Evolutionary conservation across 2,113 vertebrate species (phyloP).

Genomic region (Cheirogaleus medius): DNA sequence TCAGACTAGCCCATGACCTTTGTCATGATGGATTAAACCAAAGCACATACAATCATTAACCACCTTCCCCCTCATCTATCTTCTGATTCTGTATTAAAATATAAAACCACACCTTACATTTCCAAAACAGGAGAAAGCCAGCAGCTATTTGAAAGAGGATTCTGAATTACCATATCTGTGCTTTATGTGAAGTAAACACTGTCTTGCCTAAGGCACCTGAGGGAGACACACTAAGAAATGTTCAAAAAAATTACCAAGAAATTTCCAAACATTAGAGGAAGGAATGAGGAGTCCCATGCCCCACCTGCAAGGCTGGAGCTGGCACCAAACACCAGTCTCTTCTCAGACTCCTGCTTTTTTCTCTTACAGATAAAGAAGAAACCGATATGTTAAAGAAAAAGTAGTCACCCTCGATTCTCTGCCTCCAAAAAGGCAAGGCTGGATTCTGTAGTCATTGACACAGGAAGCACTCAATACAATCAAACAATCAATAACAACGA

Average conservation of each 20-base stretch:
- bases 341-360: background rate
- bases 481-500: background rate
- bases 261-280: constrained; percentile 55
- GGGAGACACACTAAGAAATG: constrained; percentile 57
- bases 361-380: constrained; percentile 25
- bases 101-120: background rate
- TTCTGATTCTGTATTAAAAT: background rate
- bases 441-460: background rate
- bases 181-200: constrained; percentile 72
- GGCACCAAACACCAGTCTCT: background rate
- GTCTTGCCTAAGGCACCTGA: constrained; percentile 59
- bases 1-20: background rate
- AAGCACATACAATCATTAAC: background rate
- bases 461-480: constrained; percentile 10
- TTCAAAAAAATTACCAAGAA: constrained; percentile 68
- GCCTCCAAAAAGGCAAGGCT: background rate
- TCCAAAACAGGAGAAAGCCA: constrained; percentile 32
- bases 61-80: background rate
- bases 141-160: constrained; percentile 59
- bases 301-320: background rate
- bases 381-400: background rate
- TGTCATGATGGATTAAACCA: background rate
- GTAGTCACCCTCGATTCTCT: background rate
- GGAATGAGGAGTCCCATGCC: background rate
- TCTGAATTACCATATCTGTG: constrained; percentile 71